A percentile compares a stretch with the other conserved stretches of the same genome.
Evolutionary conservation across 2,888 invertebrate species (phyloP).

Genomic region (Microctonus brassicae): DNA sequence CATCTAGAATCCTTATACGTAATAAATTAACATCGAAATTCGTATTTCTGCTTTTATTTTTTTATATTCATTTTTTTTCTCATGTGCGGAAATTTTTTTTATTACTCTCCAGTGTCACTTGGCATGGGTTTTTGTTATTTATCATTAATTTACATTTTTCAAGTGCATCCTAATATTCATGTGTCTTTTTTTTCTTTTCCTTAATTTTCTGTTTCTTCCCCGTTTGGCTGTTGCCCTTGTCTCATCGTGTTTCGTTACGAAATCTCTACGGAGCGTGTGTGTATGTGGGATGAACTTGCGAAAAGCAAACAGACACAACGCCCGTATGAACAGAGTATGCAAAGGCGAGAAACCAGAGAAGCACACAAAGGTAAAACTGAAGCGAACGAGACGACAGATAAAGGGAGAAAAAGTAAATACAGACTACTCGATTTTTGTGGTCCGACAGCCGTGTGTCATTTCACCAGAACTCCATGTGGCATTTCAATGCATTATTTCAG

Average conservation of each 20-base stretch:
- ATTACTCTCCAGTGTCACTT: not conserved
- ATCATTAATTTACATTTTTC: conserved; percentile 12
- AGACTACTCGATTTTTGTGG: conserved; percentile 54
- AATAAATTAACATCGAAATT: not conserved
- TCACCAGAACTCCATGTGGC: conserved; percentile 65
- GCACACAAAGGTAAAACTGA: not conserved
- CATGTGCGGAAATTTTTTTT: not conserved
- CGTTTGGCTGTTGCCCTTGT: not conserved
- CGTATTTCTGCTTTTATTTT: not conserved
- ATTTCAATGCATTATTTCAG: conserved; percentile 69
- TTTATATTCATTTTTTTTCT: not conserved
- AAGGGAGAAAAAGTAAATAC: conserved; percentile 37
- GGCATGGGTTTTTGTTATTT: not conserved
- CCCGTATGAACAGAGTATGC: not conserved
- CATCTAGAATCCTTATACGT: not conserved
- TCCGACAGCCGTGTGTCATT: conserved; percentile 67
- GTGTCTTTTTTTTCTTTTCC: not conserved
- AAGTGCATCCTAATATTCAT: not conserved
- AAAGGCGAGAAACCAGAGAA: conserved; percentile 32
- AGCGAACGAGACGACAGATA: conserved; percentile 2
- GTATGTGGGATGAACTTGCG: not conserved
- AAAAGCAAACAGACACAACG: conserved; percentile 6
- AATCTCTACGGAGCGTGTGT: not conserved
- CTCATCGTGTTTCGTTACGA: conserved; percentile 2
- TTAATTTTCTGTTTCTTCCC: not conserved